Base-by-base conservation (phyloP, 37 sponge, comb jelly and placozoan species). In the Axinella damicornis region DNA sequence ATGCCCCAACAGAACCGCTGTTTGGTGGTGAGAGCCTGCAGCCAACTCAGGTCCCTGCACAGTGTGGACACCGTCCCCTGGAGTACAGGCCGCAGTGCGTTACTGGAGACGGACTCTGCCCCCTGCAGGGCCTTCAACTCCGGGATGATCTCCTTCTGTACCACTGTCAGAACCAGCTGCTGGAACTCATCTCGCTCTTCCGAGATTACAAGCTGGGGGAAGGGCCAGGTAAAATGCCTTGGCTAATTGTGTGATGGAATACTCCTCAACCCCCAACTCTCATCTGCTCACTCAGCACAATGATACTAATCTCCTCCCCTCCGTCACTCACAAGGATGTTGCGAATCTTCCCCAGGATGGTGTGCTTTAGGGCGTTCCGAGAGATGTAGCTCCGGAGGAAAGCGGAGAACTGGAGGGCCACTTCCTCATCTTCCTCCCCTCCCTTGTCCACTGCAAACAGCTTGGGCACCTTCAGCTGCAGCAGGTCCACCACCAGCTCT, bases 1-100 rank as follows among this genome's bases (percentile, higher is more conserved):
- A 89, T 53, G 1, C 90, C 90, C 90, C 90, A 89, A 37, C 85
- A 89, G 75, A 89, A 89, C 5, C 39, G 41, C 58, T 89, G 90
- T 55, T 73, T 77, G 38, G 77, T 25, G 20, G 89, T 57, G 35
- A 83, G 73, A 30, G 36, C 39, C 4, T 53, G 21, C 1, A 89
- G 60, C 89, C 89, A 89, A 16, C 53, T 69, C 27, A 83, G 71
- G 22, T 76, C 52, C 25, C 38, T 55, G 33, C 54, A 65, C 20
- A 89, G 78, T 18, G 36, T 38, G 15, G 30, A 21, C 19, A 89
- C 55, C n/a, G 55, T 63, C 9, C 54, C 64, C 30, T 58, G 12
- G 40, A 89, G 77, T 46, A 89, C 57, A 2, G 35, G 34, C 54
- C 77, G 30, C 55, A 89, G 52, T 40, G 74, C 24, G 4, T 56